These are phyloP conservation scores for Napeogenes sylphis DNA, from an alignment of 2,888 invertebrate species.

Conservation along the genomic window DNA sequence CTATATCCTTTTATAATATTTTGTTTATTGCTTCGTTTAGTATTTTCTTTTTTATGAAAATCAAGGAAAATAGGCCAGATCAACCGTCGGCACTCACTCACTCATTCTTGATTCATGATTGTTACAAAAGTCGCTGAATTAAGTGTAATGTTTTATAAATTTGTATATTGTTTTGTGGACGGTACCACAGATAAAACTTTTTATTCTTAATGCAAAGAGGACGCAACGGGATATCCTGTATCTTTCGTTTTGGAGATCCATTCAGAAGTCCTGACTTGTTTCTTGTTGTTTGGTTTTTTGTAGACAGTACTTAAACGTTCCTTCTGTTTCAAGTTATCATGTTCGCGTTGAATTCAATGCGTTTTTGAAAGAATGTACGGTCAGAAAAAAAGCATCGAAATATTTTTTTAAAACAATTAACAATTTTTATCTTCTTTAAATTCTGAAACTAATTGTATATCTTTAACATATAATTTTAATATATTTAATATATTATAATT, in stretches of 20 bases:
- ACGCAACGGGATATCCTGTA: slow-evolving; percentile 35
- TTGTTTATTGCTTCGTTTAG: not conserved
- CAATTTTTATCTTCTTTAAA: not conserved
- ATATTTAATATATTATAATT: not conserved
- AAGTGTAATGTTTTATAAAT: not conserved
- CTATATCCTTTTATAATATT: not conserved
- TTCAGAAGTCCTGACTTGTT: slow-evolving; percentile 37
- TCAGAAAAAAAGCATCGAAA: slow-evolving; percentile 26
- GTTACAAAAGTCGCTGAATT: no score
- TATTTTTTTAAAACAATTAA: not conserved
- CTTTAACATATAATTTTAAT: no score
- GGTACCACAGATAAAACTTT: not conserved
- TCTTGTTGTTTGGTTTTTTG: slow-evolving; percentile 36
- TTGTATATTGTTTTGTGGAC: not conserved
- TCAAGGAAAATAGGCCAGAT: no score
- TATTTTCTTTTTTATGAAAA: no score
- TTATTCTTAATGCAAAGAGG: slow-evolving; percentile 20
- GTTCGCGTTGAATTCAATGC: slow-evolving; percentile 60
- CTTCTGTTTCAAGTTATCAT: slow-evolving; percentile 50
- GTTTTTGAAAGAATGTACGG: slow-evolving; percentile 43
- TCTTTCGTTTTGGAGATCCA: slow-evolving; percentile 38
- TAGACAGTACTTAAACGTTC: slow-evolving; percentile 36
- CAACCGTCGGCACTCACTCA: no score
- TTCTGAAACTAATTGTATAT: no score
- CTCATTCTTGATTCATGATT: no score